Evolutionary conservation across 2,888 invertebrate species (phyloP).

Genomic region (Meta bourneti): DNA sequence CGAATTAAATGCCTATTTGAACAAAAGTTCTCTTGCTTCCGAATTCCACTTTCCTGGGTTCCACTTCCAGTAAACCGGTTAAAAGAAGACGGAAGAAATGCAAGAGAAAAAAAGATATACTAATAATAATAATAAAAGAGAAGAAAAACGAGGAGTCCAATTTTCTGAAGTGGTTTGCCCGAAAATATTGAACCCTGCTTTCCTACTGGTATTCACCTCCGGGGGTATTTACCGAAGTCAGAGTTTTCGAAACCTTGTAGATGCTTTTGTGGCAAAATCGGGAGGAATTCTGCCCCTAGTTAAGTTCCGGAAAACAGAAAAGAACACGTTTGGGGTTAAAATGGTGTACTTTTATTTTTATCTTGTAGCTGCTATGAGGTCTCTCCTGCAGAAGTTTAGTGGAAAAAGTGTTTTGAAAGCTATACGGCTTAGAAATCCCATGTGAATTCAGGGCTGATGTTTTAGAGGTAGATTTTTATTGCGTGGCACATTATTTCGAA

Average conservation of each 20-base stretch:
- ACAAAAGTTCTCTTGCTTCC: slow-evolving; percentile 16
- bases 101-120: not conserved
- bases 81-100: slow-evolving; percentile 9
- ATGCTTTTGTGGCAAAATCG: slow-evolving; percentile 31
- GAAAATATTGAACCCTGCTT: slow-evolving; percentile 35
- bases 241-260: slow-evolving; percentile 25
- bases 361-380: not conserved
- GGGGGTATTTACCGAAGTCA: slow-evolving; percentile 40
- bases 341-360: not conserved
- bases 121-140: slow-evolving; percentile 53
- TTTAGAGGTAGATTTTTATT: not conserved
- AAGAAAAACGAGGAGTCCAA: slow-evolving; percentile 40
- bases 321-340: slow-evolving; percentile 18
- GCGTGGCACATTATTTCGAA: not conserved
- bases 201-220: not conserved
- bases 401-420: not conserved
- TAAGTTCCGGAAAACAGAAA: slow-evolving; percentile 28
- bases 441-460: not conserved
- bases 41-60: not conserved
- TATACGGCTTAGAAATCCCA: not conserved
- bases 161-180: slow-evolving; percentile 52
- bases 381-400: not conserved
- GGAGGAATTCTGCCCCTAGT: slow-evolving; percentile 19
- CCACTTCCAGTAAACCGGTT: slow-evolving; percentile 19
- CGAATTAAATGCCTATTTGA: slow-evolving; percentile 26